These are phyloP conservation scores for Odontamblyopus rebecca DNA, from an alignment of 2,797 vertebrate species.

Conservation along the genomic window DNA sequence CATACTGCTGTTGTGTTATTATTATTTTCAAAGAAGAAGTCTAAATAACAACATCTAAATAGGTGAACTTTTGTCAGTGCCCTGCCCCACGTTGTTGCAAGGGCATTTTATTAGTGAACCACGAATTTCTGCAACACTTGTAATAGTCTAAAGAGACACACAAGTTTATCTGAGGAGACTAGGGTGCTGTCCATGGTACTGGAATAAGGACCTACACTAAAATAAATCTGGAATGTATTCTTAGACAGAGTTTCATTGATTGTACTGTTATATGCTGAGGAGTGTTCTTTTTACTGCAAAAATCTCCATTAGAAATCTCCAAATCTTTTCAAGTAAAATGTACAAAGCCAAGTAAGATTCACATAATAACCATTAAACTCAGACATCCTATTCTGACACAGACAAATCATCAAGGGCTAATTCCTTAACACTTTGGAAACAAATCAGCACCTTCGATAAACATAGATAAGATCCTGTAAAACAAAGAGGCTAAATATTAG, in stretches of 20 bases:
- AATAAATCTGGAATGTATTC: not conserved
- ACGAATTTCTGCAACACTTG: too few relatives aligned
- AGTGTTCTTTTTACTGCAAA: not conserved
- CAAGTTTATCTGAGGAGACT: not conserved
- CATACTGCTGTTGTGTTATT: not conserved
- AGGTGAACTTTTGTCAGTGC: too few relatives aligned
- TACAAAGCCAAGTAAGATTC: not conserved
- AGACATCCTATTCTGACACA: too few relatives aligned
- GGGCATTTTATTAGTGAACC: too few relatives aligned
- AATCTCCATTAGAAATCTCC: not conserved
- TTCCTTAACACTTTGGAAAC: too few relatives aligned
- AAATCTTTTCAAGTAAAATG: not conserved
- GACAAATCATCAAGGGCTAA: too few relatives aligned
- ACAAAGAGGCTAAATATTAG: not conserved
- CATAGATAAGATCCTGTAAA: too few relatives aligned
- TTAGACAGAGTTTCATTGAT: not conserved
- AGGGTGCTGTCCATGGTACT: constrained; percentile 60
- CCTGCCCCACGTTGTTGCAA: too few relatives aligned
- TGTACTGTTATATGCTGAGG: not conserved
- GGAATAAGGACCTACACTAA: not conserved
- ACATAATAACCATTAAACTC: not conserved
- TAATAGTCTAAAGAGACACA: not conserved
- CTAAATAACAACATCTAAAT: too few relatives aligned
- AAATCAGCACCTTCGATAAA: too few relatives aligned
- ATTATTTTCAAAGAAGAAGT: too few relatives aligned